Conservation (phyloP, 2,113 vertebrate species). For the Nipponia nippon region DNA sequence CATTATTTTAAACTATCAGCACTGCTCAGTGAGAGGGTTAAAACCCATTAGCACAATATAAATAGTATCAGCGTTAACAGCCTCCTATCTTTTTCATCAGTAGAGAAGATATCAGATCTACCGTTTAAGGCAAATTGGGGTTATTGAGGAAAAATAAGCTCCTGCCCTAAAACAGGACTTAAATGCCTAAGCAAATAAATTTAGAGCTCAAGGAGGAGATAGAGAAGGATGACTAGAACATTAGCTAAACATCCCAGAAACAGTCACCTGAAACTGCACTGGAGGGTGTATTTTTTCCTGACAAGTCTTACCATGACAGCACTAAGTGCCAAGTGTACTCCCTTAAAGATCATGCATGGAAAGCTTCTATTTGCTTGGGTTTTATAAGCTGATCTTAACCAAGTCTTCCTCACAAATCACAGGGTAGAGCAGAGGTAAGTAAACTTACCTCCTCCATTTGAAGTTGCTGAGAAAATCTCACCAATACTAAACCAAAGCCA, state of each 20-base stretch:
- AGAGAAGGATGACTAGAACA: background rate
- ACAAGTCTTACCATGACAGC: background rate
- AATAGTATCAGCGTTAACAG: constrained; percentile 25
- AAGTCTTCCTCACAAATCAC: background rate
- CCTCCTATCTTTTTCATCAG: constrained; percentile 8
- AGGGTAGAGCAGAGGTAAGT: background rate
- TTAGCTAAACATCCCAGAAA: constrained; percentile 21
- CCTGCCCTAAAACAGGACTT: constrained; percentile 8
- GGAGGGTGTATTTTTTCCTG: background rate
- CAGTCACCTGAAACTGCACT: background rate
- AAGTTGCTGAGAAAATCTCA: background rate
- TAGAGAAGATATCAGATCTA: background rate
- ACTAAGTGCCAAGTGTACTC: background rate
- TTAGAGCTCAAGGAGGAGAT: background rate
- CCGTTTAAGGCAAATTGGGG: constrained; percentile 9
- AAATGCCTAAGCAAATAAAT: constrained; percentile 52
- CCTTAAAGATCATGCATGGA: background rate
- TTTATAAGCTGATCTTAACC: background rate
- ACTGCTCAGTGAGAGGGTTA: background rate
- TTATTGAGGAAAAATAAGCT: constrained; percentile 43
- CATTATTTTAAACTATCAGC: constrained; percentile 56
- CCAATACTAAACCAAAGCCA: background rate
- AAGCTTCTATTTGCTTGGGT: background rate
- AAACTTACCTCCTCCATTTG: background rate
- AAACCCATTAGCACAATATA: constrained; percentile 38